Conservation (phyloP, 2,888 invertebrate species). For the Mythimna ferrago region DNA sequence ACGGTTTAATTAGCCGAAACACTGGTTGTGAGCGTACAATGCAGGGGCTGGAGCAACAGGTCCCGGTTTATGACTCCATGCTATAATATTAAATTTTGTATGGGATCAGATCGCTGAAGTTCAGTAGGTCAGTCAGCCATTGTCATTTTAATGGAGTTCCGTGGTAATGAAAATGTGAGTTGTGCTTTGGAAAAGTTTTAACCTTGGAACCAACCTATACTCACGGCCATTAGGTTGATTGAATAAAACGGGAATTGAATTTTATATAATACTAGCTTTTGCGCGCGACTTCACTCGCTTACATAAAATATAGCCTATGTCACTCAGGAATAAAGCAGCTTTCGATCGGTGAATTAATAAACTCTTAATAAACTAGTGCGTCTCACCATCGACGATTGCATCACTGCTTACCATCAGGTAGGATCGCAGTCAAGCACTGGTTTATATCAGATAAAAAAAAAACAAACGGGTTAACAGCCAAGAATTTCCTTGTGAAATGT, state of each 20-base stretch:
- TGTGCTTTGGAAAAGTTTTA: not conserved
- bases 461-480: not conserved
- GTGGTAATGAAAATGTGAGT: conserved; percentile 12
- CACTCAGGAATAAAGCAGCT: too few species aligned
- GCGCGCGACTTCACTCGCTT: too few species aligned
- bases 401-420: too few species aligned
- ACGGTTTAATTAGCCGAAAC: conserved; percentile 74
- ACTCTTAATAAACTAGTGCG: too few species aligned
- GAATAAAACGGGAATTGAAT: not conserved
- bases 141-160: conserved; percentile 36
- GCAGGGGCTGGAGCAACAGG: conserved; percentile 67
- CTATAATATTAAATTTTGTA: conserved; percentile 63
- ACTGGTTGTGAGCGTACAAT: conserved; percentile 66
- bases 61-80: conserved; percentile 60
- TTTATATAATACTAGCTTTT: too few species aligned
- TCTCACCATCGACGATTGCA: too few species aligned
- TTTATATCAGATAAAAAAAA: too few species aligned
- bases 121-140: conserved; percentile 59
- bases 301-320: too few species aligned
- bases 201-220: not conserved
- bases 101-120: conserved; percentile 47
- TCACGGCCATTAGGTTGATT: not conserved
- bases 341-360: too few species aligned
- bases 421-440: too few species aligned
- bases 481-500: not conserved